Evolutionary conservation across 2,888 invertebrate genomes (phyloP), one percentile per base, ranked within the genome.

Genomic region (Temnothorax rugatulus): DNA sequence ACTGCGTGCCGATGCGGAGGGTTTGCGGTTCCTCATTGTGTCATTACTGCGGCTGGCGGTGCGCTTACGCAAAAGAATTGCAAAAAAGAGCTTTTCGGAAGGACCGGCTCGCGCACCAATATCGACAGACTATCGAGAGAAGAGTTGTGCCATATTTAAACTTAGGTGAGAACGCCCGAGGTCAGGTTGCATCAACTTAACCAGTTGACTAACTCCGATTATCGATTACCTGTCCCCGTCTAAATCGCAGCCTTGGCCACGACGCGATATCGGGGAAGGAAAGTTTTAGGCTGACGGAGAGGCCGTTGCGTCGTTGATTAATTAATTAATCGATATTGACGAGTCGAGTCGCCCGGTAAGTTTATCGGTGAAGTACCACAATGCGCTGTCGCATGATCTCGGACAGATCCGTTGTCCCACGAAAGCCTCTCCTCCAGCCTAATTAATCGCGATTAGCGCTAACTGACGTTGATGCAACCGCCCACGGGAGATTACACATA

Each of bases 41-140:
- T 82, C 86, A 87, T 86, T 90, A 91, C 77, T 87, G 90, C 85
- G 84, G 77, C 81, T 74, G 85, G 59, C 34, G 47, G 74, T 73
- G 71, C 50, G 75, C 82, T 75, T 64, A n/a, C 29, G 74, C 29
- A 47, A 54, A 82, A 41, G n/a, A 79, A 86, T 89, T 76, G 77
- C 85, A 84, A 83, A 82, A 82, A 79, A 59, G 71, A 59, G 57
- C 38, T 76, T 81, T 5, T 25, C 29, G 54, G 59, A 47, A 84
- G 61, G 52, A 77, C 66, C 61, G 66, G 41, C 59, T 86, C 87
- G 87, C 89, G 84, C 88, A 92, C 93, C 93, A 92, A 93, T 93
- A 93, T 93, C 93, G 93, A 94, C 91, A 93, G 92, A 93, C 90
- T 89, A 83, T 71, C 44, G 21, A 82, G 87, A 87, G 86, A 87